A percentile compares a stretch with the other conserved stretches of the same genome.
Conservation (phyloP, 2,888 invertebrate genomes). For the Tiliacea aurago region DNA sequence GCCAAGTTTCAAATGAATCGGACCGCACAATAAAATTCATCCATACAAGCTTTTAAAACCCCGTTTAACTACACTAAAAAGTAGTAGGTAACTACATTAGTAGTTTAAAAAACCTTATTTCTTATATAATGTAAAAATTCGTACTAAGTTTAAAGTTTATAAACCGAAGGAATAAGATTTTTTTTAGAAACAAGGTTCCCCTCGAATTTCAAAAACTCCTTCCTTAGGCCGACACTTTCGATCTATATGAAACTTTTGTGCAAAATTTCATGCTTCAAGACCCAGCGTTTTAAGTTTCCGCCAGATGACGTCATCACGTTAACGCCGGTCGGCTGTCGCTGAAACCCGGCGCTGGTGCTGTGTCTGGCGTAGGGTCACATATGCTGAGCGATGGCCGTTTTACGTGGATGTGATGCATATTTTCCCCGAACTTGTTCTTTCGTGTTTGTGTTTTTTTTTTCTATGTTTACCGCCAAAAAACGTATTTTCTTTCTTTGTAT, state of each 20-base stretch:
- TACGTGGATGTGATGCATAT: too few relatives aligned
- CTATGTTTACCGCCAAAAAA: too few relatives aligned
- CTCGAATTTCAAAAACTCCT: neutral
- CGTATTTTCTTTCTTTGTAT: too few relatives aligned
- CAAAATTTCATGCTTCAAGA: too few relatives aligned
- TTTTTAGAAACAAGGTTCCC: neutral
- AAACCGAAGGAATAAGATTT: neutral
- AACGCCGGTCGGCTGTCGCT: too few relatives aligned
- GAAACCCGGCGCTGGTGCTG: too few relatives aligned
- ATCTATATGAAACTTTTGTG: neutral
- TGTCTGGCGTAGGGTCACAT: too few relatives aligned
- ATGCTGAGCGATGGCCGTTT: too few relatives aligned
- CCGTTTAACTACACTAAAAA: neutral
- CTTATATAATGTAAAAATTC: neutral
- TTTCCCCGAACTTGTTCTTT: too few relatives aligned
- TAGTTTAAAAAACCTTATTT: neutral
- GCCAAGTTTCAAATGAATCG: neutral
- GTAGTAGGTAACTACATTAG: neutral
- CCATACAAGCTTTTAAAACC: neutral
- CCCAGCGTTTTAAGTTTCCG: too few relatives aligned
- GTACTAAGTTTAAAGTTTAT: neutral
- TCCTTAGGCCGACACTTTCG: neutral
- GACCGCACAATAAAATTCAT: neutral
- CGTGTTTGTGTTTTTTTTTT: too few relatives aligned
- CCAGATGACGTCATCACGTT: too few relatives aligned